A percentile compares a stretch with the other conserved stretches of the same genome.
Evolutionary conservation across 2,797 vertebrate genomes (phyloP).

Genomic region (Chelidonichthys spinosus): DNA sequence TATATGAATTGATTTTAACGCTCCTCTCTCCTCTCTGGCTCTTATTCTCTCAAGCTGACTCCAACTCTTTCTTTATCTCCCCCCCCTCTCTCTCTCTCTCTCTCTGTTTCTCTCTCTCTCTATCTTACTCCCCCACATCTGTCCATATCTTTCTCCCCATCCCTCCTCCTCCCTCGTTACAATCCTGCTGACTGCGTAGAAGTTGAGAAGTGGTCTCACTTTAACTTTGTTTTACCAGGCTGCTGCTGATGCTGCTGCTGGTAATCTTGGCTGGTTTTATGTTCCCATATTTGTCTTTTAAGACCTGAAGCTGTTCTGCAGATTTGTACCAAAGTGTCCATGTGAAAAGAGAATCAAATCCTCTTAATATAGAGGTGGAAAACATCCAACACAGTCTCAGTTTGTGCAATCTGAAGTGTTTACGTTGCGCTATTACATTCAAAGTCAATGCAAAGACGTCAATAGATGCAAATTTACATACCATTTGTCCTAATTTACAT

Average conservation of each 20-base stretch:
- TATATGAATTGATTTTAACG: constrained; percentile 69
- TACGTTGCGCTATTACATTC: no score
- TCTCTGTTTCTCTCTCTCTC: not conserved
- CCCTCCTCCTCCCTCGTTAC: constrained; percentile 2
- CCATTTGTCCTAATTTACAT: no score
- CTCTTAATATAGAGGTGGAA: no score
- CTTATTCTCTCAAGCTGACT: constrained; percentile 36
- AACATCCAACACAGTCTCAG: no score
- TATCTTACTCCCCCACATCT: constrained; percentile 14
- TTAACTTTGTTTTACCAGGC: not conserved
- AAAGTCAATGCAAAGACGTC: no score
- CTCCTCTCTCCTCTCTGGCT: constrained; percentile 28
- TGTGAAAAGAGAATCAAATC: no score
- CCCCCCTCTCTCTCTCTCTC: not conserved
- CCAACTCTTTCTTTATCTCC: constrained; percentile 33
- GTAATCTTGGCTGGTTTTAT: not conserved
- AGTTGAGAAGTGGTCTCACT: not conserved
- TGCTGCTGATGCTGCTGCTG: not conserved
- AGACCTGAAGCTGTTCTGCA: no score
- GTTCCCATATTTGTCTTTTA: not conserved
- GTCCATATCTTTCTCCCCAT: constrained; percentile 26
- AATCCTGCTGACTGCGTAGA: constrained; percentile 43
- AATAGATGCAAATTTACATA: no score
- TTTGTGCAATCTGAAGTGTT: no score
- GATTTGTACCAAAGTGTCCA: no score